Evolutionary conservation across 2,888 invertebrate species (phyloP), one percentile per base, ranked within the genome.

Genomic region (Alviniconcha strummeri): DNA sequence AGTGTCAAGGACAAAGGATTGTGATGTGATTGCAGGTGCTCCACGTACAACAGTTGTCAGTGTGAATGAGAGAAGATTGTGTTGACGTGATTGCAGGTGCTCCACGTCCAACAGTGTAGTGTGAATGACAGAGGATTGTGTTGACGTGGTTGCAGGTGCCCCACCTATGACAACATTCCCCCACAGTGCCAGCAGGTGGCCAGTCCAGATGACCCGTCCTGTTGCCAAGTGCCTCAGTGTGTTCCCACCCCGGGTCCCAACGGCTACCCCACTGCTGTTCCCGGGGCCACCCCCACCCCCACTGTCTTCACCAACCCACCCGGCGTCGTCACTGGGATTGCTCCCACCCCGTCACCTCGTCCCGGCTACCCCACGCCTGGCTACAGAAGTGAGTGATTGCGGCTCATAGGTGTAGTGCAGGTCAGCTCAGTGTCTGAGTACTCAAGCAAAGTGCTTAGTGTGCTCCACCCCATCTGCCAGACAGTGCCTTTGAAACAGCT

Each of bases 221-320:
- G 90, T 80, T 90, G 90, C 81, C 85, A 88, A 86, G 86, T 89
- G 52, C 90, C 90, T 76, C 85, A 89, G 80, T 90, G 90, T 83
- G 84, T 86, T 17, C 88, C 88, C 11, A 83, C 86, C 76, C 86
- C 88, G 19, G 86, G 83, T 7, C 83, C 85, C 55, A 84, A 75
- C 13, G 79, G 85, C 60, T 88, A 87, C 77, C 86, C 83, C 15
- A 84, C 81, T n/a, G 86, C 87, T 1, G 71, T 6, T 5, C 85
- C 87, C 13, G 85, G 84, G 7, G 54, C 64, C n/a, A 76, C 76
- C 71, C 84, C 88, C 78, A 83, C 86, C 67, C 82, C 86, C 85
- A 19, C 87, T 84, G 15, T 84, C 77, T 75, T 84, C 86, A 54
- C 89, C 54, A 88, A 88, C 86, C 72, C 88, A 54, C 87, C 90